Base-by-base conservation (phyloP, 2,888 invertebrate genomes). In the Sceliomorpha sp. region DNA sequence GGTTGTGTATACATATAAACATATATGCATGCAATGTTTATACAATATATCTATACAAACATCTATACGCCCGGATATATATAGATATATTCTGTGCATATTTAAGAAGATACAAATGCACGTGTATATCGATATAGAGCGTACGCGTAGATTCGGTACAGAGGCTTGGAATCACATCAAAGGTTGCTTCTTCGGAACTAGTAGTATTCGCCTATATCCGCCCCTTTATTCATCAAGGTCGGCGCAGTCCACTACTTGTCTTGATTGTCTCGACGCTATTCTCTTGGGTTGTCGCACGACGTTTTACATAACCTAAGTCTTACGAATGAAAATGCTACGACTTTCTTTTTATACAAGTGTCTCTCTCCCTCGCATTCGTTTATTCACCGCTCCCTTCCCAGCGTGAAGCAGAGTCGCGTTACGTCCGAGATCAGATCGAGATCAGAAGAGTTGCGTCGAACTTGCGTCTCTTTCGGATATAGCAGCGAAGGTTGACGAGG, bases 191-290 rank as follows among this genome's bases (percentile, higher is more conserved):
- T 64, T 60, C 26, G 58, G 53, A 51, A 42, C 37, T 44, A n/a
- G 14, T 12, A 24, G 1, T 15, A 8, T 13, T 24, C 20, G 31
- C 24, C 42, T 10, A 36, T 45, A 47, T 7, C 12, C 47, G 62
- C 71, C 60, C 73, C 70, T 78, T 81, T 82, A 78, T 81, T 78
- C 72, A 76, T 76, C 74, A 29, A 27, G 27, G 24, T 60, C 59
- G n/a, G n/a, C n/a, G 20, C 20, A 50, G 70, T 58, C 73, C 73
- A 78, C 82, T 82, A 82, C 83, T 78, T 73, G 76, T 77, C 76
- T 83, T 86, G 86, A 86, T 86, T 86, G 86, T 85, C 86, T 84
- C 81, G 77, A 83, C 86, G 86, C 86, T 79, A 83, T 83, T 85
- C 85, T 85, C 71, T 76, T 74, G 71, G 45, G 37, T 50, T 56